Evolutionary conservation across 2,797 vertebrate species (phyloP), one percentile per base, ranked within the genome.

Genomic region (Rhinophrynus dorsalis): DNA sequence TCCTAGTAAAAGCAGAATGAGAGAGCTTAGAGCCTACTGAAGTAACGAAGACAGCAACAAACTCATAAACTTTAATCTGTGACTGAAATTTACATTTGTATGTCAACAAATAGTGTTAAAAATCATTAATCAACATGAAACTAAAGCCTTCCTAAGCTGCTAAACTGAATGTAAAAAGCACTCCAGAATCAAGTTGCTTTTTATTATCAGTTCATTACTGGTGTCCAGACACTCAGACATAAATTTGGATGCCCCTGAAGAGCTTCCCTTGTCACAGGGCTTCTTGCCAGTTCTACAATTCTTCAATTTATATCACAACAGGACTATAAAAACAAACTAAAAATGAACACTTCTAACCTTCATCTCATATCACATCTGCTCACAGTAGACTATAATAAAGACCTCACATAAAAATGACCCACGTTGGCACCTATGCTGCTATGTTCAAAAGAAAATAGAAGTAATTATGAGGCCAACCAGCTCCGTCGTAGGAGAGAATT

Each of bases 31-130:
- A 78, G 74, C 71, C 76, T 78, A 61, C 64, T 0, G 0, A 30
- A 45, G 61, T 45, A 58, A 55, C 52, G 69, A 77, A 20, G 0
- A 60, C 69, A 77, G 77, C 70, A 71, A 54, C 79, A 75, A 71
- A 50, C 62, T 35, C 57, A 11, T 63, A 75, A 79, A 64, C 59
- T 70, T 67, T 79, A 20, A 62, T 50, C 27, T 26, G 42, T 72
- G 75, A 52, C 26, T 75, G 51, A 57, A 61, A 77, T 80, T 73
- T 75, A 73, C 75, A 80, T 76, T 74, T 77, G 67, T 76, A 66
- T 38, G 78, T 74, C 66, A 77, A 79, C 78, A 24, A 74, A 71
- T 65, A 9, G 60, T 35, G 59, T 38, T 69, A 76, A 70, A 18
- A 75, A 45, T 68, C 74, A 67, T 59, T 76, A 67, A 78, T 64